Base-by-base conservation (phyloP, 2,797 vertebrate species). In the Sebastes taczanowskii region DNA sequence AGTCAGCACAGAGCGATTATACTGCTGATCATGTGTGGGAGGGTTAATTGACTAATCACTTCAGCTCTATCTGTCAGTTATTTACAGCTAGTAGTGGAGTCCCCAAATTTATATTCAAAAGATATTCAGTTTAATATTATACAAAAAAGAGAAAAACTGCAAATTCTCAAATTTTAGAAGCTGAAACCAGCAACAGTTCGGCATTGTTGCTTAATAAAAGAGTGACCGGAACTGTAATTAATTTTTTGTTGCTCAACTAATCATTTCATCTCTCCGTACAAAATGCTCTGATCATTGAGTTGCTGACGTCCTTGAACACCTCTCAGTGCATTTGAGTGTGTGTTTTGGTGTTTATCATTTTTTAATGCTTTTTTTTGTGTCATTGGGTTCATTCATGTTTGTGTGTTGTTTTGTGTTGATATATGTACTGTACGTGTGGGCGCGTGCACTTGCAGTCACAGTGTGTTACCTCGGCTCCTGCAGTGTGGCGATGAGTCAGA, bases 401-500 rank as follows among this genome's bases (percentile, higher is more conserved):
- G 65, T 84, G 80, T 75, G 52, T 52, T 74, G 69, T 74, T 72
- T 35, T 81, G 34, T 76, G 49, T 77, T 77, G 16, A 62, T 73
- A 2, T 38, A 13, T 73, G 49, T 70, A 69, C 73, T 79, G 76
- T 77, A 52, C 60, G 86, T 87, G 87, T 84, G 82, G 83, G 89
- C 22, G 11, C 81, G 22, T 85, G 86, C 84, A 70, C 79, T 77
- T 76, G 62, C 77, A 83, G 81, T 91, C 81, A 86, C 86, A 80
- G 77, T 78, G 86, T 88, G 86, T 88, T 89, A 20, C 20, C 70
- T 79, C 63, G 66, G 81, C 74, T 88, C 78, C 80, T 84, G 86
- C 88, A 85, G 78, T 78, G 83, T 85, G 86, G 62, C 34, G 72
- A 77, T 92, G 91, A 92, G 85, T 93, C 90, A 91, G 89, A 77